Percentiles rank a stretch among this genome's conserved stretches.
Evolutionary conservation across 2,888 invertebrate genomes (phyloP).

Genomic region (Labia minor): DNA sequence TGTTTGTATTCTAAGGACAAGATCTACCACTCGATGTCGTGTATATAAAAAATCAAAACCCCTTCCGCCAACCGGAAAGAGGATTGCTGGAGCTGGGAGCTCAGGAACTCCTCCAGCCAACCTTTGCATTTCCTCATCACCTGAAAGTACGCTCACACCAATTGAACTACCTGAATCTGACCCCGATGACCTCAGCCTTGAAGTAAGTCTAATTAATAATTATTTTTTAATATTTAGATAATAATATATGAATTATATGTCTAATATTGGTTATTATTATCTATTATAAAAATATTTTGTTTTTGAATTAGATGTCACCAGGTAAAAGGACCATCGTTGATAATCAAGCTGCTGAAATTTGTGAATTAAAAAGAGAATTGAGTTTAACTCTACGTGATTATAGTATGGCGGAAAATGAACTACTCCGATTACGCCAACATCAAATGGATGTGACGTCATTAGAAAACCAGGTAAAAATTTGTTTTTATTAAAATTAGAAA

Average conservation of each 20-base stretch:
- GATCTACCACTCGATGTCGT: constrained; percentile 30
- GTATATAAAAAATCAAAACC: constrained; percentile 50
- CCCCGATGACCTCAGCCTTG: constrained; percentile 29
- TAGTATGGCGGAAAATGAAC: constrained; percentile 58
- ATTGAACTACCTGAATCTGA: constrained; percentile 29
- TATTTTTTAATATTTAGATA: too few relatives aligned
- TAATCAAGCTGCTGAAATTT: constrained; percentile 55
- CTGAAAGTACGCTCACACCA: constrained; percentile 39
- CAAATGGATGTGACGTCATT: constrained; percentile 58
- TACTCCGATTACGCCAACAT: constrained; percentile 56
- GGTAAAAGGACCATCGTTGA: constrained; percentile 38
- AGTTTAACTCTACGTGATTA: constrained; percentile 51
- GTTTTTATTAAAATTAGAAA: too few relatives aligned
- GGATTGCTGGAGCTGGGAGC: constrained; percentile 49
- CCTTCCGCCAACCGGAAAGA: constrained; percentile 48
- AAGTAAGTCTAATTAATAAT: constrained; percentile 18
- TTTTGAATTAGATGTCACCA: constrained; percentile 24
- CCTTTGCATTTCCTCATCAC: constrained; percentile 17
- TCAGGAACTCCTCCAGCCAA: neutral
- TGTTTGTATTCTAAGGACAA: too few relatives aligned
- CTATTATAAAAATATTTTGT: too few relatives aligned
- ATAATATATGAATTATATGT: too few relatives aligned
- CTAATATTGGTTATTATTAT: too few relatives aligned
- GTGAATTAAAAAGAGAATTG: constrained; percentile 58
- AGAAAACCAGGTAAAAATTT: constrained; percentile 45